These are phyloP conservation scores for Caenorhabditis zanzibari DNA, from an alignment of 2,888 invertebrate genomes.

Conservation along the genomic window DNA sequence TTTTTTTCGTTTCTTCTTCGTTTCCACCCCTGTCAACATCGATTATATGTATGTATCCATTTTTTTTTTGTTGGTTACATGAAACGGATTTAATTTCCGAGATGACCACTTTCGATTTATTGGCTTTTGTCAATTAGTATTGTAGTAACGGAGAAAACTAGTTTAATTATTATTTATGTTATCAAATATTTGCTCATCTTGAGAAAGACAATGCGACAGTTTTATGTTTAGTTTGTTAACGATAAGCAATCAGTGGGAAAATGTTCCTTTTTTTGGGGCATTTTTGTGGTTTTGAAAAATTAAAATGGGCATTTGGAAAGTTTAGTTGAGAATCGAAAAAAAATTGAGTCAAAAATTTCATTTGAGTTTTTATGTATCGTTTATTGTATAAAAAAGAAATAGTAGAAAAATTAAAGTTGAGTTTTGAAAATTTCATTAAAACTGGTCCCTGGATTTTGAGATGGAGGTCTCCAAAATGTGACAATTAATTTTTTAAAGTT, in stretches of 20 bases:
- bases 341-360: no score
- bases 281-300: no score
- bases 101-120: conserved; percentile 1
- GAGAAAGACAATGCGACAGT: background rate
- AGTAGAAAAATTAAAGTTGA: no score
- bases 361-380: no score
- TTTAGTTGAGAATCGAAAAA: no score
- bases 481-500: no score
- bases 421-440: no score
- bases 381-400: no score
- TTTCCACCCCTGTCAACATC: conserved; percentile 53
- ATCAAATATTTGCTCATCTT: conserved; percentile 33
- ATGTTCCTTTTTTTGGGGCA: background rate
- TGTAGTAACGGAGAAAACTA: background rate
- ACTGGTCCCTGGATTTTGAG: no score
- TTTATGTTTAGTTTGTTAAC: background rate
- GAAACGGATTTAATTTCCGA: conserved; percentile 26
- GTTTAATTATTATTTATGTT: conserved; percentile 11
- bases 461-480: no score
- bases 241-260: background rate
- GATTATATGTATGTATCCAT: conserved; percentile 35
- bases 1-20: background rate
- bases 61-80: conserved; percentile 7
- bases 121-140: background rate
- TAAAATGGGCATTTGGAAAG: no score